Base-by-base conservation (phyloP, 2,113 vertebrate species). In the Brienomyrus longianalis region DNA sequence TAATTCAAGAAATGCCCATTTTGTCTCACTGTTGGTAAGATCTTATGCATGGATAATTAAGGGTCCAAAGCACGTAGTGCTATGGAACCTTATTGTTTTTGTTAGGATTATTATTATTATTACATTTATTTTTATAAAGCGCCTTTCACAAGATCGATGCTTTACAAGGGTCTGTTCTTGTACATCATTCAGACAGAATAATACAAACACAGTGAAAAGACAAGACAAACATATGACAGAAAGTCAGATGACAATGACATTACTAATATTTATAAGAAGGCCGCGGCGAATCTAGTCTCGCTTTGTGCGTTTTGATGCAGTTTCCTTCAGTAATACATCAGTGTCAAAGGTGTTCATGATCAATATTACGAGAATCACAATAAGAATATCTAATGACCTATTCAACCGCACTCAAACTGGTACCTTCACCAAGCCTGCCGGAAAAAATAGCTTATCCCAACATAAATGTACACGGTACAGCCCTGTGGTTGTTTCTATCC, bases 1-100 rank as follows among this genome's bases (percentile, higher is more conserved):
- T 93, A 92, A 94, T 95, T 95, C 95, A 92, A 91, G 93, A 92
- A 93, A 94, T 93, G 93, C 93, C 89, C 51, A 90, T 93, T 93
- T 95, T 95, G 90, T 92, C 91, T 92, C 92, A 89, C 43, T 92
- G 93, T 93, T 94, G 92, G 92, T 91, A 90, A 54, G 74, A 39
- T 39, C 56, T 62, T 88, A 66, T 83, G 59, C 70, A 7, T 17
- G 19, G 31, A 83, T 54, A 45, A 39, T 52, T n/a, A n/a, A n/a
- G n/a, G n/a, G n/a, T n/a, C n/a, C n/a, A n/a, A n/a, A n/a, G n/a
- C n/a, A n/a, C n/a, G n/a, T n/a, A n/a, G n/a, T n/a, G n/a, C n/a
- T n/a, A n/a, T n/a, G n/a, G n/a, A n/a, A n/a, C n/a, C n/a, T n/a
- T n/a, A n/a, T n/a, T n/a, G n/a, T n/a, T n/a, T n/a, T n/a, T n/a